These are phyloP conservation scores for Indicator maculatus DNA, from an alignment of 2,113 vertebrate genomes.

Conservation along the genomic window DNA sequence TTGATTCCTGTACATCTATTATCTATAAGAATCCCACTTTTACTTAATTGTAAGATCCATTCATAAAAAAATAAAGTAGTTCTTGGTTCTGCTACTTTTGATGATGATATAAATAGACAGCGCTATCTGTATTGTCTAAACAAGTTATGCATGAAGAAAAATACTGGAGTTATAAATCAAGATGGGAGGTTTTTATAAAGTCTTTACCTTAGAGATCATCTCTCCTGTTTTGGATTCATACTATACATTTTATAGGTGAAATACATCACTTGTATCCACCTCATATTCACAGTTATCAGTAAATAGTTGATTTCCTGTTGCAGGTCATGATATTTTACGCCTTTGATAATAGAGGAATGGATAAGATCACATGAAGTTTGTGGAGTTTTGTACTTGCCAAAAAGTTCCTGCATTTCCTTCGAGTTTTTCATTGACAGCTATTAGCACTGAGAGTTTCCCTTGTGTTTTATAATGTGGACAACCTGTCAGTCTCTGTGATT, in stretches of 20 bases:
- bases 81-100: conserved; percentile 8
- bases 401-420: not conserved
- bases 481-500: not conserved
- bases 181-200: not conserved
- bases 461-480: not conserved
- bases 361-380: not conserved
- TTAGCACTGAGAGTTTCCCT: not conserved
- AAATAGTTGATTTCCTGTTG: not conserved
- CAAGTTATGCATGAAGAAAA: not conserved
- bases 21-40: not conserved
- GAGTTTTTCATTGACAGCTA: not conserved
- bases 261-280: not conserved
- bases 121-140: not conserved
- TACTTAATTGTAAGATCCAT: not conserved
- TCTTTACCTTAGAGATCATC: not conserved
- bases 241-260: conserved; percentile 28
- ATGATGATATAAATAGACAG: not conserved
- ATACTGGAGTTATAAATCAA: not conserved
- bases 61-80: not conserved
- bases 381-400: not conserved
- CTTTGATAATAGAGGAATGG: not conserved
- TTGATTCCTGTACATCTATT: not conserved
- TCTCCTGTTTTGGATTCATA: not conserved
- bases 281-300: no score
- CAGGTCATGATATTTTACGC: not conserved